Conservation (phyloP, 2,113 vertebrate genomes). For the Hippocampus zosterae region DNA sequence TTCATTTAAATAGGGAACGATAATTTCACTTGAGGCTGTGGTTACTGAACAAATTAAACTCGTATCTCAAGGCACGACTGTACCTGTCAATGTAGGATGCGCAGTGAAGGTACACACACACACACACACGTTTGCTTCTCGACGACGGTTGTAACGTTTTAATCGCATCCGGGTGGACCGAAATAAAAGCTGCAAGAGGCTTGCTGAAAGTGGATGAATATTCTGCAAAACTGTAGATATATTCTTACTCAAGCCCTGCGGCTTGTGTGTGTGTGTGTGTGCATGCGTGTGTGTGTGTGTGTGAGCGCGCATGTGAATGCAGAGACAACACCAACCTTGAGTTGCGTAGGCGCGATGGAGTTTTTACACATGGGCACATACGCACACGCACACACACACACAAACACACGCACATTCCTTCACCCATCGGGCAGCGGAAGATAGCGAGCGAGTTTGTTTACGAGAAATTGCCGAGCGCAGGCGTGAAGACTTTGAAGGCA, state of each 20-base stretch:
- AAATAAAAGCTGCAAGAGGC: constrained; percentile 35
- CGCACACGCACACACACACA: not conserved
- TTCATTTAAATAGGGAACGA: not conserved
- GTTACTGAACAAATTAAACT: not conserved
- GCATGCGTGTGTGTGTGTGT: not conserved
- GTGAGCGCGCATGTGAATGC: constrained; percentile 13
- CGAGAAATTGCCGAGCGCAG: constrained; percentile 37
- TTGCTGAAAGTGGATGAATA: constrained; percentile 56
- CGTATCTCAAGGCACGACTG: not conserved
- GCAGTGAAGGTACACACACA: not conserved
- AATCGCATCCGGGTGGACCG: constrained; percentile 35
- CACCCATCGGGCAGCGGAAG: not conserved
- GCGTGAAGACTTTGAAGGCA: constrained; percentile 56
- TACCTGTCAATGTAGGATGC: not conserved
- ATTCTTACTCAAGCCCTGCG: constrained; percentile 44
- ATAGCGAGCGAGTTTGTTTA: constrained; percentile 30
- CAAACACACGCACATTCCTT: no score
- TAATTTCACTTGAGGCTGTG: not conserved
- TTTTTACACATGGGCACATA: no score
- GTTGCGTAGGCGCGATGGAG: constrained; percentile 38
- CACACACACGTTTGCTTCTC: not conserved
- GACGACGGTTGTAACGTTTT: not conserved
- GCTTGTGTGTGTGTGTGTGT: not conserved
- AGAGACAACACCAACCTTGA: constrained; percentile 37
- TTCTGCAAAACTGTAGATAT: constrained; percentile 58